These are phyloP conservation scores for Pseudomugil tenellus DNA, from an alignment of 2,797 vertebrate species.

Conservation along the genomic window DNA sequence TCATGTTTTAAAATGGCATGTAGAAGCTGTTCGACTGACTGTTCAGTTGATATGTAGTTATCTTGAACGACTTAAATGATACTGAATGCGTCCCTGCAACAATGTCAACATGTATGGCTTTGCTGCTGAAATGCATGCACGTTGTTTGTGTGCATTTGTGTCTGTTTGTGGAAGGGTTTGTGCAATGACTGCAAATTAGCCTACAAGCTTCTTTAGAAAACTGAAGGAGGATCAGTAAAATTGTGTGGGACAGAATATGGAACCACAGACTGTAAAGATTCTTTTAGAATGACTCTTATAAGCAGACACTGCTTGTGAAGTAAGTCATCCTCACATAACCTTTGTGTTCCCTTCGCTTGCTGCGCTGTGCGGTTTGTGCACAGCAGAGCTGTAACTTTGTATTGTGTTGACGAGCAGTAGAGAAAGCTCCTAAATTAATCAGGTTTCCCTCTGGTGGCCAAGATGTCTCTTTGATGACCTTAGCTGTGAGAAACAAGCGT, in stretches of 20 bases:
- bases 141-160: neutral
- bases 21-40: neutral
- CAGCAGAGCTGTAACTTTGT: slow-evolving; percentile 48
- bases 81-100: neutral
- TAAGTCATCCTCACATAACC: slow-evolving; percentile 55
- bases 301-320: slow-evolving; percentile 34
- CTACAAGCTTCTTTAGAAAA: slow-evolving; percentile 14
- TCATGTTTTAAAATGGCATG: too few species aligned
- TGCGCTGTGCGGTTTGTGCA: slow-evolving; percentile 27
- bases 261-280: slow-evolving; percentile 31
- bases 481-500: slow-evolving; percentile 29
- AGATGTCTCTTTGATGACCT: slow-evolving; percentile 71
- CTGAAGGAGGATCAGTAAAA: slow-evolving; percentile 12
- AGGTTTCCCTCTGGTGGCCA: slow-evolving; percentile 68
- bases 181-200: neutral
- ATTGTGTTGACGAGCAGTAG: slow-evolving; percentile 55
- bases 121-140: neutral
- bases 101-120: neutral
- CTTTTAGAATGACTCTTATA: slow-evolving; percentile 8
- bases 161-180: slow-evolving; percentile 1
- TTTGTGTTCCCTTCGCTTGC: slow-evolving; percentile 29
- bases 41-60: neutral
- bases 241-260: slow-evolving; percentile 4
- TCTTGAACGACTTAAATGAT: neutral
- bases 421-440: slow-evolving; percentile 71